A percentile compares a stretch with the other conserved stretches of the same genome.
phyloP scores from a whole-genome alignment of 1,140 invertebrate species.

The Drosophila neocordata region DNA sequence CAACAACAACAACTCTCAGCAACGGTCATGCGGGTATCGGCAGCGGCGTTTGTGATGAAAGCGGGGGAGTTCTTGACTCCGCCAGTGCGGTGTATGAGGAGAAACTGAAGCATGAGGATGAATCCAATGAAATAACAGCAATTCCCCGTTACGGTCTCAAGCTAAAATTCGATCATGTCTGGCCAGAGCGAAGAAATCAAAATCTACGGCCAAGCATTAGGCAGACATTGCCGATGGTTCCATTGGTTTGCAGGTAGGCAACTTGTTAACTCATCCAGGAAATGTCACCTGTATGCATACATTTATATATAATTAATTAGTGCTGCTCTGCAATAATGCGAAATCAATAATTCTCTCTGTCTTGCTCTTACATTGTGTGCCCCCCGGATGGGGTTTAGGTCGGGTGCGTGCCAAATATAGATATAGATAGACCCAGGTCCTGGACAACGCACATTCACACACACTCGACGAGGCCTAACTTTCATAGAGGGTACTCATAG shows the following conservation, averaged over 20 bases:
- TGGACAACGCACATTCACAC: constrained; percentile 37
- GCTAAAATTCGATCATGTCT: constrained; percentile 89
- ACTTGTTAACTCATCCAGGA: constrained; percentile 10
- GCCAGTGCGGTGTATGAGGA: constrained; percentile 74
- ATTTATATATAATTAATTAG: constrained; percentile 68
- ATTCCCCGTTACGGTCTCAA: constrained; percentile 87
- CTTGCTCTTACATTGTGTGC: not conserved
- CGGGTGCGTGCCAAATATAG: constrained; percentile 74
- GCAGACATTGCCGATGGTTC: constrained; percentile 84
- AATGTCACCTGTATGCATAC: constrained; percentile 6
- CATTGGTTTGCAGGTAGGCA: constrained; percentile 76
- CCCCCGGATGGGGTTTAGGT: not conserved
- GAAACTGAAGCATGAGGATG: constrained; percentile 54
- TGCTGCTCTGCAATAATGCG: constrained; percentile 56
- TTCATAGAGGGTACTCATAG: not conserved
- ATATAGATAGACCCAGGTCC: constrained; percentile 75
- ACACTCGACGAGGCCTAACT: constrained; percentile 28
- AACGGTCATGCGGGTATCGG: constrained; percentile 39
- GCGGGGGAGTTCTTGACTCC: constrained; percentile 51
- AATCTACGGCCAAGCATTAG: constrained; percentile 86
- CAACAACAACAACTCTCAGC: constrained; percentile 27
- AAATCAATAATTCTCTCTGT: constrained; percentile 61
- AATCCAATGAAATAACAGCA: constrained; percentile 61
- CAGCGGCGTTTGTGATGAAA: not conserved
- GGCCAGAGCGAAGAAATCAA: constrained; percentile 89